Conservation (phyloP, 2,113 vertebrate genomes). For the Maccullochella peelii region DNA sequence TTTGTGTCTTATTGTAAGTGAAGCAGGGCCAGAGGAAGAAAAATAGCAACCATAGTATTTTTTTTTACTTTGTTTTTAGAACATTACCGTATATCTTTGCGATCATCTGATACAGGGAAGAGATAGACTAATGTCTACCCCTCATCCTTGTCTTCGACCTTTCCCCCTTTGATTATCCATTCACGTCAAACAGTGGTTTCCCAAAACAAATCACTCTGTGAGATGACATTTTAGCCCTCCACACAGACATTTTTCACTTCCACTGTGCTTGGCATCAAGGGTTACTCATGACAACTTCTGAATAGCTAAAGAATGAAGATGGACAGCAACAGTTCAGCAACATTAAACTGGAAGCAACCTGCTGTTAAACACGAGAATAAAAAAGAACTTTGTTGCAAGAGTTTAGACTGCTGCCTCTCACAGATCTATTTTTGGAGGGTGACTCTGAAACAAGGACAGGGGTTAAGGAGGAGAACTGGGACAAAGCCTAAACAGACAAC, state of each 20-base stretch:
- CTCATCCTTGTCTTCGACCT: background rate
- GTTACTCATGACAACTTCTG: background rate
- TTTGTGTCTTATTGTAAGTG: background rate
- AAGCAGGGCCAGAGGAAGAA: background rate
- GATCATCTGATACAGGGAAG: background rate
- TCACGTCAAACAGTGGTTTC: background rate
- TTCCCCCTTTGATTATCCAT: slow-evolving; percentile 17
- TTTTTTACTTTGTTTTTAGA: background rate
- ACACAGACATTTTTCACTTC: background rate
- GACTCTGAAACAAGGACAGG: slow-evolving; percentile 19
- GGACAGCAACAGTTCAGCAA: background rate
- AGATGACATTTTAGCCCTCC: background rate
- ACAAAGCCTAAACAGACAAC: background rate
- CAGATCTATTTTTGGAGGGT: slow-evolving; percentile 21
- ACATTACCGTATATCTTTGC: background rate
- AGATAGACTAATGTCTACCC: background rate
- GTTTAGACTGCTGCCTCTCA: background rate
- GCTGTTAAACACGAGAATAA: background rate
- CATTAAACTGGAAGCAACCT: background rate
- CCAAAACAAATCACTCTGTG: background rate
- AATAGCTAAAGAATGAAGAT: background rate
- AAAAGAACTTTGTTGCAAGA: slow-evolving; percentile 3
- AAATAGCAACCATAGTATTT: background rate
- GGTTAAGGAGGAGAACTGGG: background rate
- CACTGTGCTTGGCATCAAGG: background rate